Percentiles rank a stretch among this genome's conserved stretches.
These are phyloP conservation scores for Peromyscus aztecus DNA, from an alignment of 2,797 vertebrate genomes.

Conservation along the genomic window DNA sequence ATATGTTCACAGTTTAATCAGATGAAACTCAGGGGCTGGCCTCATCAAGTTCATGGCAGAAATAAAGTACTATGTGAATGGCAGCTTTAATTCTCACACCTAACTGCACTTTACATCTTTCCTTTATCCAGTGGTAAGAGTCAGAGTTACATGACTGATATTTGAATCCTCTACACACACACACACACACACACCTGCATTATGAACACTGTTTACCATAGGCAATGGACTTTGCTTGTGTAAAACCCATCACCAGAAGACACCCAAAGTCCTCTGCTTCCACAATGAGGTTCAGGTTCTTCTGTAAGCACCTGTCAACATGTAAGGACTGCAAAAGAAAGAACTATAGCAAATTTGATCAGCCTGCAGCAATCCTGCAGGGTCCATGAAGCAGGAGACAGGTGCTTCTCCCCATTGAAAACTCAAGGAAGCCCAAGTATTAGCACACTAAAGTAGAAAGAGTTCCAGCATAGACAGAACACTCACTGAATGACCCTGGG, in stretches of 20 bases:
- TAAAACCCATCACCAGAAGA: constrained; percentile 17
- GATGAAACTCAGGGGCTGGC: not conserved
- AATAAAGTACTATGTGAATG: not conserved
- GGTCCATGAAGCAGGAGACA: not conserved
- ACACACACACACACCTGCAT: not conserved
- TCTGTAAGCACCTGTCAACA: not conserved
- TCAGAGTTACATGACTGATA: not conserved
- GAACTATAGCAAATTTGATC: not conserved
- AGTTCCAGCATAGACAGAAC: not conserved
- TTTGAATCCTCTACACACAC: not conserved
- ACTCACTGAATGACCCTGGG: not conserved
- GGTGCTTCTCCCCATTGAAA: not conserved
- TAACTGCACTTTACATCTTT: not conserved
- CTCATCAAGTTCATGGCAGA: not conserved
- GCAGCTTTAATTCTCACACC: not conserved
- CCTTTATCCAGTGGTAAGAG: not conserved
- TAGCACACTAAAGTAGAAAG: not conserved
- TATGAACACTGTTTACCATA: not conserved
- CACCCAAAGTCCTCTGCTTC: not conserved
- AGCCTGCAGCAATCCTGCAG: not conserved
- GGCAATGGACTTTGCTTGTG: not conserved
- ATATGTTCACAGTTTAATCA: not conserved
- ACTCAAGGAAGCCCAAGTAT: not conserved
- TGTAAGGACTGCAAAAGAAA: not conserved
- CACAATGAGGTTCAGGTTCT: not conserved